These are phyloP conservation scores for Suillia variegata DNA, from an alignment of 2,888 invertebrate genomes.

Conservation along the genomic window DNA sequence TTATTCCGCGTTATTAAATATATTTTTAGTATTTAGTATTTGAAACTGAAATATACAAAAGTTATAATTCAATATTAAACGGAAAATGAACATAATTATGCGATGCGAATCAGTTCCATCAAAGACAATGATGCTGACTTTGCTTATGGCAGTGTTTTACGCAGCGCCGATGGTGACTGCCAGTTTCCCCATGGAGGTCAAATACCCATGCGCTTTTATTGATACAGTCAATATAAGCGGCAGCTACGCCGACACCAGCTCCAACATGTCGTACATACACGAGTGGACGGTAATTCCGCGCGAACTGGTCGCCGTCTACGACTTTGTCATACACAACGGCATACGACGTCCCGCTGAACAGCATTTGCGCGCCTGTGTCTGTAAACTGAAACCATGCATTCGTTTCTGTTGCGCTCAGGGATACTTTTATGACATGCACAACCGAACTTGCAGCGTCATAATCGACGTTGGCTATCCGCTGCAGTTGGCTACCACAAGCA, in stretches of 20 bases:
- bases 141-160: no score
- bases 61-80: no score
- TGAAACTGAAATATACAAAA: no score
- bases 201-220: slow-evolving; percentile 52
- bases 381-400: slow-evolving; percentile 51
- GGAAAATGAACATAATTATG: no score
- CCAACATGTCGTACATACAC: slow-evolving; percentile 43
- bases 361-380: slow-evolving; percentile 56
- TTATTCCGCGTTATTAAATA: no score
- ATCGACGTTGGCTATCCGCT: no score
- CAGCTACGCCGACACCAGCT: slow-evolving; percentile 32
- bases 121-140: no score
- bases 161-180: not conserved
- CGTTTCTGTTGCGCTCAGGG: slow-evolving; percentile 56
- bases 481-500: no score
- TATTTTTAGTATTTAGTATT: no score
- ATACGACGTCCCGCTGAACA: slow-evolving; percentile 38
- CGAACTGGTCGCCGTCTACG: slow-evolving; percentile 45
- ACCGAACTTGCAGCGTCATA: no score
- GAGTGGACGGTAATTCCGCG: slow-evolving; percentile 49
- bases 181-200: slow-evolving; percentile 28
- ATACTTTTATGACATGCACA: no score
- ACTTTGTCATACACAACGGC: slow-evolving; percentile 49
- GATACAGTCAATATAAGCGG: slow-evolving; percentile 55
- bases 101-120: no score